Percentiles rank a stretch among this genome's conserved stretches.
Evolutionary conservation across 2,888 invertebrate genomes (phyloP).

Genomic region (Kryphioiulus occultus): DNA sequence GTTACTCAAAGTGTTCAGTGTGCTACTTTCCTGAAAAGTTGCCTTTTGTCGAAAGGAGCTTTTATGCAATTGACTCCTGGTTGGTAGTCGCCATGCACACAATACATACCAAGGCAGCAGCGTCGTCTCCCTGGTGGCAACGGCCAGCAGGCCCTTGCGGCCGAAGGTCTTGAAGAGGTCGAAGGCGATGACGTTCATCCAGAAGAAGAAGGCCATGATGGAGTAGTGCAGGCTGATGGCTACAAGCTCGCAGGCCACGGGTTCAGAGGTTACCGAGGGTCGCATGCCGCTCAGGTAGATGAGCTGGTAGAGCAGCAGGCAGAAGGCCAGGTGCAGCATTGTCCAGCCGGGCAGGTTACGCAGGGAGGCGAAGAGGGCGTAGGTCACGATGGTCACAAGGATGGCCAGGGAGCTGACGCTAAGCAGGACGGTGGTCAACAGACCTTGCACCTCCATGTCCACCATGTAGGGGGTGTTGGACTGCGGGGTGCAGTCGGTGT

Average conservation of each 20-base stretch:
- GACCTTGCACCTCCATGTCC: conserved; percentile 53
- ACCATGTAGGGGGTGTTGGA: background rate
- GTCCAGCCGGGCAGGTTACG: conserved; percentile 62
- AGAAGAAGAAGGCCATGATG: conserved; percentile 62
- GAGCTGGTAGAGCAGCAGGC: conserved; percentile 60
- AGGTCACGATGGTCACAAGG: conserved; percentile 60
- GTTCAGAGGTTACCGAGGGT: conserved; percentile 48
- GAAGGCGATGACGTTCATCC: conserved; percentile 64
- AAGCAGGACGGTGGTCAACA: conserved; percentile 54
- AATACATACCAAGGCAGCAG: conserved; percentile 55
- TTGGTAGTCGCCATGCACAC: background rate
- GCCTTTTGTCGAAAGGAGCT: too few species aligned
- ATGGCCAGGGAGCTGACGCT: conserved; percentile 60
- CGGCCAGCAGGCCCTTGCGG: conserved; percentile 53
- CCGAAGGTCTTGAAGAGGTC: conserved; percentile 63
- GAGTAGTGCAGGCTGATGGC: conserved; percentile 61
- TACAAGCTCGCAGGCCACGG: conserved; percentile 58
- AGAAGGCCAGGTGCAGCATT: conserved; percentile 61
- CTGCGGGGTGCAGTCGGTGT: background rate
- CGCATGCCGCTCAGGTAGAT: conserved; percentile 59
- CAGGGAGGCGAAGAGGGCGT: conserved; percentile 59
- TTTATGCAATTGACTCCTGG: too few species aligned
- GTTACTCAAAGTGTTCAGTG: too few species aligned
- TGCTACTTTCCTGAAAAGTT: too few species aligned
- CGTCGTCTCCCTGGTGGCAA: conserved; percentile 54